Evolutionary conservation across 2,113 vertebrate genomes (phyloP).

Genomic region (Menura novaehollandiae): DNA sequence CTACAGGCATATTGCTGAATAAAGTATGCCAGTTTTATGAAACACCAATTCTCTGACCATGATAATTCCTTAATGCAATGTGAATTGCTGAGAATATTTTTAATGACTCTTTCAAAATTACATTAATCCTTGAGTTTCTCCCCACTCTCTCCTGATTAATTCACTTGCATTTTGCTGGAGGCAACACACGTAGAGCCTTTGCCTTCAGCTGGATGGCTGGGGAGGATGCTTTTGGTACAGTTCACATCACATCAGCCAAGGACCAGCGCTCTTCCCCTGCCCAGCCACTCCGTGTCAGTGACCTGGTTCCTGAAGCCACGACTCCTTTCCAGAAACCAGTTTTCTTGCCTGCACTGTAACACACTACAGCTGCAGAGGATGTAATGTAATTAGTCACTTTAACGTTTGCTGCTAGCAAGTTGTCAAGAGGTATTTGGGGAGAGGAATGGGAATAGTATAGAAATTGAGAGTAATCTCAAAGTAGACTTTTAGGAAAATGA

Average conservation of each 20-base stretch:
- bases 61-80: not conserved
- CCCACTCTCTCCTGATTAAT: not conserved
- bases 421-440: not conserved
- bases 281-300: not conserved
- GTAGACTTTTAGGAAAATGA: not conserved
- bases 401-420: constrained; percentile 8
- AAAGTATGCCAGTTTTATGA: not conserved
- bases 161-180: not conserved
- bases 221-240: not conserved
- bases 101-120: not conserved
- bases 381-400: not conserved
- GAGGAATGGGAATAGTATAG: not conserved
- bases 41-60: not conserved
- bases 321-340: not conserved
- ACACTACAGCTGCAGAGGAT: not conserved
- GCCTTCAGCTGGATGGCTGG: not conserved
- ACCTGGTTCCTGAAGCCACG: not conserved
- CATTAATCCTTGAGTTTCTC: not conserved
- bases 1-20: not conserved
- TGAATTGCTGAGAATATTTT: not conserved
- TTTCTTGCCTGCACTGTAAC: not conserved
- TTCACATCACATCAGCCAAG: not conserved
- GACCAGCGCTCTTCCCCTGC: not conserved
- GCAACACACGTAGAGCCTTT: not conserved
- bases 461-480: not conserved